A percentile compares a stretch with the other conserved stretches of the same genome.
Evolutionary conservation across 2,888 invertebrate species (phyloP).

Genomic region (Cataglyphis livida): DNA sequence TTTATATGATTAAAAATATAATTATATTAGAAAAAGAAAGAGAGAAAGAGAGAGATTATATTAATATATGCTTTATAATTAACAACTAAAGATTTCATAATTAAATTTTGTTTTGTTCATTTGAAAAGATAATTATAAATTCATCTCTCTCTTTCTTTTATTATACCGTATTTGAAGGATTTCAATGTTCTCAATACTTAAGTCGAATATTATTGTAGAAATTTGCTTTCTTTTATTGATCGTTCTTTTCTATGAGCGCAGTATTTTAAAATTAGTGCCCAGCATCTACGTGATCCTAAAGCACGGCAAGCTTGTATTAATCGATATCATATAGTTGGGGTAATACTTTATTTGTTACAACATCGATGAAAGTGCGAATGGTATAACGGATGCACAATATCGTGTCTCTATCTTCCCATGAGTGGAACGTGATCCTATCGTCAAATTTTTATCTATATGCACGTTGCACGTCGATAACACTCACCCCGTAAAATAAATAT

Average conservation of each 20-base stretch:
- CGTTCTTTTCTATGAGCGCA: neutral
- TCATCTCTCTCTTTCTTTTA: neutral
- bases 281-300: neutral
- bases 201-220: neutral
- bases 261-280: conserved; percentile 18
- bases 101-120: neutral
- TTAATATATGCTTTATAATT: neutral
- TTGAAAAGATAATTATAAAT: neutral
- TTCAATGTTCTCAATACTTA: neutral
- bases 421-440: conserved; percentile 17
- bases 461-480: conserved; percentile 40
- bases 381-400: conserved; percentile 35
- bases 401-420: neutral
- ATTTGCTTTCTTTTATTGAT: conserved; percentile 3
- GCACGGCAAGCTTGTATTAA: neutral
- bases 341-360: conserved; percentile 35
- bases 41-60: too few relatives aligned
- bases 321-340: conserved; percentile 10
- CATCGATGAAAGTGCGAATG: conserved; percentile 18
- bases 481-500: conserved; percentile 9
- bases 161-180: neutral
- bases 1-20: too few relatives aligned
- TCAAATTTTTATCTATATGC: conserved; percentile 52
- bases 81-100: neutral
- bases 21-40: neutral